Evolutionary conservation across 1,140 invertebrate species (phyloP).

Genomic region (Physella acuta): DNA sequence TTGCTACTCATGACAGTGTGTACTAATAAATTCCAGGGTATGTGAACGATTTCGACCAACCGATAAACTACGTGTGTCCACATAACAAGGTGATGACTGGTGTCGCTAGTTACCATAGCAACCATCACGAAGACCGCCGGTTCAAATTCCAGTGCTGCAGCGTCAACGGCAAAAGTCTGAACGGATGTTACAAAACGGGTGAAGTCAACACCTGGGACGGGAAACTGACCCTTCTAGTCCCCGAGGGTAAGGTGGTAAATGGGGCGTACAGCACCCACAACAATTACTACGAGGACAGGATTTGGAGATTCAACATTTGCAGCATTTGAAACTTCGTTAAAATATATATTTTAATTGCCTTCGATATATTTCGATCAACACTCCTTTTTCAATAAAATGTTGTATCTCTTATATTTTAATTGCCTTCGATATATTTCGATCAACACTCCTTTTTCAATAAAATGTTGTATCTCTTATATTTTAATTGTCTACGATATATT

Average conservation of each 20-base stretch:
- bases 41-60: constrained; percentile 24
- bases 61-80: constrained; percentile 23
- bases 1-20: too few species aligned
- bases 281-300: neutral
- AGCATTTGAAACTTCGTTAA: neutral
- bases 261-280: neutral
- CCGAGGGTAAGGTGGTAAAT: neutral
- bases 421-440: too few species aligned
- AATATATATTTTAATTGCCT: too few species aligned
- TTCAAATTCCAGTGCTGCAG: constrained; percentile 28
- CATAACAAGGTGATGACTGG: constrained; percentile 16
- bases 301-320: neutral
- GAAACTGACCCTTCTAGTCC: neutral
- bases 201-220: neutral
- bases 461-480: too few species aligned
- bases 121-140: constrained; percentile 24
- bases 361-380: too few species aligned
- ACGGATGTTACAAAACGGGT: neutral
- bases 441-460: too few species aligned
- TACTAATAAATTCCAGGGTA: too few species aligned
- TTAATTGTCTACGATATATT: too few species aligned
- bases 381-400: too few species aligned
- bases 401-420: too few species aligned
- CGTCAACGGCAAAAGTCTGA: neutral
- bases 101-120: constrained; percentile 25